phyloP scores from a whole-genome alignment of 2,888 invertebrate genomes.

The Lamellibrachia columna region DNA sequence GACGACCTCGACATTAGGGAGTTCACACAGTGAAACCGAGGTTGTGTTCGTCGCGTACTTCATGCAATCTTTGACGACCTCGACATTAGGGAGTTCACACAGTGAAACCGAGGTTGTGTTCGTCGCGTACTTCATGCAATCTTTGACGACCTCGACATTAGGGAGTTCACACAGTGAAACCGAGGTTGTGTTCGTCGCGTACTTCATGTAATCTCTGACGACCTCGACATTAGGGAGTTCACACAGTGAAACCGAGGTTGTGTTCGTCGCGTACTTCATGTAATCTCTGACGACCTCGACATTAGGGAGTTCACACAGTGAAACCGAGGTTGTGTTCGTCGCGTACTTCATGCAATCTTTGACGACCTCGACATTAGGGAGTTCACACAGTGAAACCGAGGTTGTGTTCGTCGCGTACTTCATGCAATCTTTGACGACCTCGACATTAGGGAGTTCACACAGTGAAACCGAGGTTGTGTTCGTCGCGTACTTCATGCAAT shows the following conservation, averaged over 20 bases:
- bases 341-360: neutral
- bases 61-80: too few relatives aligned
- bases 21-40: neutral
- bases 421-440: too few relatives aligned
- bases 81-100: too few relatives aligned
- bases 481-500: neutral
- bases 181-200: neutral
- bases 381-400: neutral
- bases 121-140: neutral
- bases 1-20: too few relatives aligned
- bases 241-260: neutral
- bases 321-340: neutral
- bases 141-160: too few relatives aligned
- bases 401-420: neutral
- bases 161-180: neutral
- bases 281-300: too few relatives aligned
- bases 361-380: too few relatives aligned
- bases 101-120: neutral
- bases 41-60: neutral
- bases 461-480: neutral
- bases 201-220: neutral
- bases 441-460: too few relatives aligned
- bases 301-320: too few relatives aligned
- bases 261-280: neutral
- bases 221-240: too few relatives aligned